Evolutionary conservation across 2,113 vertebrate species (phyloP).

Genomic region (Triplophysa siluroides): DNA sequence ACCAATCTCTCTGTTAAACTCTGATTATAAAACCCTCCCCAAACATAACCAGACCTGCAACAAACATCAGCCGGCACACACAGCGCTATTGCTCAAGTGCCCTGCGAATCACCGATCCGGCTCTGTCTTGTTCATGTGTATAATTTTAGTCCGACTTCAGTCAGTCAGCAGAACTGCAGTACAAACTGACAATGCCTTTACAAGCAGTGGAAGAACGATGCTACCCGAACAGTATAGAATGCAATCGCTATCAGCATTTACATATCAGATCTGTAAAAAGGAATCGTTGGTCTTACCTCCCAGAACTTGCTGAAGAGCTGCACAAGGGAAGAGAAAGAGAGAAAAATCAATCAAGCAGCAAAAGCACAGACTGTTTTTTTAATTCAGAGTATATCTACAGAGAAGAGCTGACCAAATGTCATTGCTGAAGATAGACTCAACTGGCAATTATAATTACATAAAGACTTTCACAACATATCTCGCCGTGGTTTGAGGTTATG

Average conservation of each 20-base stretch:
- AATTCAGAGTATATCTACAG: slow-evolving; percentile 4
- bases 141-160: slow-evolving; percentile 57
- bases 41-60: background rate
- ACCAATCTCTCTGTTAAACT: slow-evolving; percentile 3
- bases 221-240: slow-evolving; percentile 50
- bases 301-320: slow-evolving; percentile 74
- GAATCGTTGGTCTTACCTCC: slow-evolving; percentile 74
- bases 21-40: slow-evolving; percentile 18
- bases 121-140: slow-evolving; percentile 10
- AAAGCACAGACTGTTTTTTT: slow-evolving; percentile 24
- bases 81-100: background rate
- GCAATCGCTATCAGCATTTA: slow-evolving; percentile 32
- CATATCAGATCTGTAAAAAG: slow-evolving; percentile 39
- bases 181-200: slow-evolving; percentile 73
- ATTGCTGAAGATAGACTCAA: background rate
- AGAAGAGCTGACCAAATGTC: background rate
- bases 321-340: slow-evolving; percentile 37
- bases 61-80: background rate
- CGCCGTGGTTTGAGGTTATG: background rate
- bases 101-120: background rate
- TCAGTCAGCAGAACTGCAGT: slow-evolving; percentile 77
- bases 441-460: background rate
- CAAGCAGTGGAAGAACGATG: slow-evolving; percentile 53
- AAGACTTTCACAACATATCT: background rate
- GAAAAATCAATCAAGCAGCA: slow-evolving; percentile 31